These are phyloP conservation scores for Carassius carassius DNA, from an alignment of 2,113 vertebrate genomes.

Conservation along the genomic window DNA sequence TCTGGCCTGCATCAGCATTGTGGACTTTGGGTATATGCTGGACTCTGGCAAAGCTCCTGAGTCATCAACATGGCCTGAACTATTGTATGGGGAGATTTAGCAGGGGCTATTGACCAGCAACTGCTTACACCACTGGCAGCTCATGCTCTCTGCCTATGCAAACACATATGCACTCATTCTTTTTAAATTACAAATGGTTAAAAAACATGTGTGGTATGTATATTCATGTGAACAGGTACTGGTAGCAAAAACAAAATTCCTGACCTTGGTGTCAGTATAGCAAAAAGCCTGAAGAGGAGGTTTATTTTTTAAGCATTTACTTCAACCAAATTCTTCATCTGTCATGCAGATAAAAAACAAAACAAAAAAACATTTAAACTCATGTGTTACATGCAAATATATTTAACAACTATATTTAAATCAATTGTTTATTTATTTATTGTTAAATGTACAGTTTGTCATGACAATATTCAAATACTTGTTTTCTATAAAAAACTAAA, in stretches of 20 bases:
- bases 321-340: background rate
- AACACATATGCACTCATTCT: constrained; percentile 17
- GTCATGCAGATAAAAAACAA: background rate
- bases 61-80: constrained; percentile 65
- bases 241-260: constrained; percentile 7
- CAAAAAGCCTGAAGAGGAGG: background rate
- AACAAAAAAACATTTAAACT: background rate
- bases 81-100: constrained; percentile 67
- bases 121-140: background rate
- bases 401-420: background rate
- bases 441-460: background rate
- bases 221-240: background rate
- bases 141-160: background rate
- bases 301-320: background rate
- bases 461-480: background rate
- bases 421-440: background rate
- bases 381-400: background rate
- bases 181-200: constrained; percentile 10
- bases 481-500: background rate
- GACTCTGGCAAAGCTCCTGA: constrained; percentile 64
- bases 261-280: background rate
- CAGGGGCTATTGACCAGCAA: constrained; percentile 52
- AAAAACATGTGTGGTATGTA: constrained; percentile 9
- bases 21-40: constrained; percentile 58
- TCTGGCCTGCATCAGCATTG: constrained; percentile 66